A percentile compares a stretch with the other conserved stretches of the same genome.
Evolutionary conservation across 2,113 vertebrate genomes (phyloP).

Genomic region (Leptobrachium ailaonicum): DNA sequence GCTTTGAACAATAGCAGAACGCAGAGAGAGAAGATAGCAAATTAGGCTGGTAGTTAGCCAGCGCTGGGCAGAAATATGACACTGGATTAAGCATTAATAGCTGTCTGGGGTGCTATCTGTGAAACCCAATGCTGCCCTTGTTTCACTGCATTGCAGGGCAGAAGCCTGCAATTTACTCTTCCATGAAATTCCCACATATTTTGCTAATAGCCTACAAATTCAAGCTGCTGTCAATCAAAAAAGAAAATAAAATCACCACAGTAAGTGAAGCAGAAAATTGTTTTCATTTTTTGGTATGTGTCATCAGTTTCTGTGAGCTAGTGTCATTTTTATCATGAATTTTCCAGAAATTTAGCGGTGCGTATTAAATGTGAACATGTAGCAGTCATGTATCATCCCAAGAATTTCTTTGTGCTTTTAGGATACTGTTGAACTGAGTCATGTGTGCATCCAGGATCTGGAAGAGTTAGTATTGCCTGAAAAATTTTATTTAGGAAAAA

Average conservation of each 20-base stretch:
- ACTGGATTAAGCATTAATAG: conserved; percentile 69
- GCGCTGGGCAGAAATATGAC: conserved; percentile 68
- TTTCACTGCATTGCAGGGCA: conserved; percentile 53
- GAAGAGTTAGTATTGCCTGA: background rate
- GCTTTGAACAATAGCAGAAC: conserved; percentile 76
- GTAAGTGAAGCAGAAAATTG: conserved; percentile 20
- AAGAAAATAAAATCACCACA: conserved; percentile 5
- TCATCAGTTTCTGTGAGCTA: conserved; percentile 22
- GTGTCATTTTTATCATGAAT: background rate
- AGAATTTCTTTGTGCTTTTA: background rate
- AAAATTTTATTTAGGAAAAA: background rate
- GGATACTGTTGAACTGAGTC: background rate
- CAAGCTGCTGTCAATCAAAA: conserved; percentile 6
- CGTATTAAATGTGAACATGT: background rate
- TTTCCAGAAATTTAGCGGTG: background rate
- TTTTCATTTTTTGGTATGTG: conserved; percentile 30
- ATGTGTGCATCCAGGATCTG: background rate
- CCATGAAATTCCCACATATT: background rate
- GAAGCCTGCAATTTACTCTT: conserved; percentile 54
- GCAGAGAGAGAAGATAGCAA: conserved; percentile 66
- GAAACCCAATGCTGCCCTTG: conserved; percentile 61
- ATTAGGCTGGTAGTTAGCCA: conserved; percentile 69
- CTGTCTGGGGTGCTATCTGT: conserved; percentile 67
- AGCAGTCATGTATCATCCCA: background rate
- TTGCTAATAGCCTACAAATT: conserved; percentile 25